Evolutionary conservation across 2,888 invertebrate genomes (phyloP).

Genomic region (Trichogramma dendrolimi): DNA sequence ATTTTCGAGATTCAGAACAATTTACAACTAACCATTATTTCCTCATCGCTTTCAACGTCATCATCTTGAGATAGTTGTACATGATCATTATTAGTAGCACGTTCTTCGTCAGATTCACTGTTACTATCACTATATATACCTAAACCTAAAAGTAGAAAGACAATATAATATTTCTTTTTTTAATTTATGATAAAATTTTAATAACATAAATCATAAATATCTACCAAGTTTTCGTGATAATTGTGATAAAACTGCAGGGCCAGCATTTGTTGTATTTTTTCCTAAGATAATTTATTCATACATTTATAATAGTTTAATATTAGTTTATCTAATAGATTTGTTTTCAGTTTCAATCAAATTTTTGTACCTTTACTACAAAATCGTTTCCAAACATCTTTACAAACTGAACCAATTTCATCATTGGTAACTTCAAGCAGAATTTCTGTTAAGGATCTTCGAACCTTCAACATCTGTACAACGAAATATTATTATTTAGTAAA

Average conservation of each 20-base stretch:
- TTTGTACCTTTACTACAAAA: slow-evolving; percentile 72
- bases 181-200: no score
- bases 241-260: not conserved
- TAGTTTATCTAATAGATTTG: not conserved
- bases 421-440: slow-evolving; percentile 91
- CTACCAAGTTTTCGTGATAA: not conserved
- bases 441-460: slow-evolving; percentile 85
- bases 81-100: slow-evolving; percentile 51
- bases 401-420: slow-evolving; percentile 79
- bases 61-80: slow-evolving; percentile 26
- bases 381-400: slow-evolving; percentile 80
- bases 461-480: slow-evolving; percentile 71
- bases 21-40: slow-evolving; percentile 61
- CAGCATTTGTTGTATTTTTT: no score
- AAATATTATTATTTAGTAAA: slow-evolving; percentile 1
- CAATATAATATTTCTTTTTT: slow-evolving; percentile 38
- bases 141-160: slow-evolving; percentile 60
- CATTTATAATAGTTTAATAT: not conserved
- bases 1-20: no score
- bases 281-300: no score
- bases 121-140: slow-evolving; percentile 76
- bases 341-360: slow-evolving; percentile 4
- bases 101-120: slow-evolving; percentile 55
- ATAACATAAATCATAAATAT: no score
- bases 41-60: slow-evolving; percentile 64